Evolutionary conservation across 2,113 vertebrate genomes (phyloP).

Genomic region (Malurus alboscapulatus): DNA sequence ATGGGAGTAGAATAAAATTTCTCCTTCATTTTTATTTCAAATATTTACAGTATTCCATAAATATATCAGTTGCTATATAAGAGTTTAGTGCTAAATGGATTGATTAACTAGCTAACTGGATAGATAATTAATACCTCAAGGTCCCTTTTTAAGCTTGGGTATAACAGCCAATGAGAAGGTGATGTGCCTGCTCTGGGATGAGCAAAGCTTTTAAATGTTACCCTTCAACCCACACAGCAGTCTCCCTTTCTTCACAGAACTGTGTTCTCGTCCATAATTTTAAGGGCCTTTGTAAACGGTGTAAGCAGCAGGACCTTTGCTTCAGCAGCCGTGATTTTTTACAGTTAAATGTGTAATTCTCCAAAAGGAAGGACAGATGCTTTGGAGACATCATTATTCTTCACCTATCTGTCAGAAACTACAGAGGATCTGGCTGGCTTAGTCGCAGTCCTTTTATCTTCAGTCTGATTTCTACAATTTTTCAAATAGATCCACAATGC

Average conservation of each 20-base stretch:
- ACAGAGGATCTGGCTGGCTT: conserved; percentile 47
- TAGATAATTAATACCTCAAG: not conserved
- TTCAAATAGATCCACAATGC: conserved; percentile 5
- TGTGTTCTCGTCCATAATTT: conserved; percentile 18
- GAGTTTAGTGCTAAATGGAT: not conserved
- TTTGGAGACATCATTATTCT: conserved; percentile 62
- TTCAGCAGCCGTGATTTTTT: conserved; percentile 27
- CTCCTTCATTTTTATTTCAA: not conserved
- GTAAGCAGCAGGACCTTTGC: conserved; percentile 52
- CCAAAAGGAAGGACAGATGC: conserved; percentile 16
- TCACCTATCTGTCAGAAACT: conserved; percentile 41
- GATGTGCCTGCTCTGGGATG: not conserved
- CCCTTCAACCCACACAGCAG: conserved; percentile 45
- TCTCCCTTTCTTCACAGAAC: conserved; percentile 14
- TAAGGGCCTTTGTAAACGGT: conserved; percentile 29
- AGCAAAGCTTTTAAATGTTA: conserved; percentile 33
- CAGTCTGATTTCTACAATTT: conserved; percentile 26
- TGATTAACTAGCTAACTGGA: not conserved
- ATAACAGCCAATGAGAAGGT: not conserved
- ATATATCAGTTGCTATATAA: not conserved
- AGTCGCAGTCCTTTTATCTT: conserved; percentile 39
- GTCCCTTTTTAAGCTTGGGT: not conserved
- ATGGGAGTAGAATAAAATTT: not conserved
- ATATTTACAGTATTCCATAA: not conserved
- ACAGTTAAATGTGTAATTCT: conserved; percentile 46